These are phyloP conservation scores for Pocillopora meandrina DNA, from an alignment of 92 coral and sea anemone genomes.

Conservation along the genomic window DNA sequence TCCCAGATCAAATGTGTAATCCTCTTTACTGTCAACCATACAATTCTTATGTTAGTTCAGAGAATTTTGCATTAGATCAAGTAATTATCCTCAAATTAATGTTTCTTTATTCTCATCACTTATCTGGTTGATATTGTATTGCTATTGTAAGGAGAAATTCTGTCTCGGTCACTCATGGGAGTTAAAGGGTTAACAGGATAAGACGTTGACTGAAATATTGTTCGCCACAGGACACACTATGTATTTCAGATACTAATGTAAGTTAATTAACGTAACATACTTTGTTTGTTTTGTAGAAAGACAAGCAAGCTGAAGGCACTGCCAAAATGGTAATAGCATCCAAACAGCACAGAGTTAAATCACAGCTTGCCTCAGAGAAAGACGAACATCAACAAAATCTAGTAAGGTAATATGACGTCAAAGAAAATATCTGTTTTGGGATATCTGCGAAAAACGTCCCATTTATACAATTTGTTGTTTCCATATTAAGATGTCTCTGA, in stretches of 20 bases:
- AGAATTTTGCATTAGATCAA: too few relatives aligned
- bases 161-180: neutral
- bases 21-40: too few relatives aligned
- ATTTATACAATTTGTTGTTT: too few relatives aligned
- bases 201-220: neutral
- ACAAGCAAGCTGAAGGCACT: conserved; percentile 72
- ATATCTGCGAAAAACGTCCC: neutral
- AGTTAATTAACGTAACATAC: neutral
- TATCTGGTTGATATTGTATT: too few relatives aligned
- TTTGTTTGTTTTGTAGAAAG: conserved; percentile 50
- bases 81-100: too few relatives aligned
- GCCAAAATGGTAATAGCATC: conserved; percentile 70
- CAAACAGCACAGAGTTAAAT: conserved; percentile 71
- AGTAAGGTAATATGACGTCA: conserved; percentile 42
- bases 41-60: too few relatives aligned
- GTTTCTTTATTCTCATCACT: too few relatives aligned
- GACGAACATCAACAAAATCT: conserved; percentile 70
- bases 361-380: conserved; percentile 61
- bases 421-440: neutral
- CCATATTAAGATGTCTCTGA: too few relatives aligned
- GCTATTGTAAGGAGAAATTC: too few relatives aligned
- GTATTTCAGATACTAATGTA: neutral
- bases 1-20: too few relatives aligned
- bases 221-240: neutral
- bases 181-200: neutral